Base-by-base conservation (phyloP, 2,888 invertebrate genomes). In the Branchellion lobata region DNA sequence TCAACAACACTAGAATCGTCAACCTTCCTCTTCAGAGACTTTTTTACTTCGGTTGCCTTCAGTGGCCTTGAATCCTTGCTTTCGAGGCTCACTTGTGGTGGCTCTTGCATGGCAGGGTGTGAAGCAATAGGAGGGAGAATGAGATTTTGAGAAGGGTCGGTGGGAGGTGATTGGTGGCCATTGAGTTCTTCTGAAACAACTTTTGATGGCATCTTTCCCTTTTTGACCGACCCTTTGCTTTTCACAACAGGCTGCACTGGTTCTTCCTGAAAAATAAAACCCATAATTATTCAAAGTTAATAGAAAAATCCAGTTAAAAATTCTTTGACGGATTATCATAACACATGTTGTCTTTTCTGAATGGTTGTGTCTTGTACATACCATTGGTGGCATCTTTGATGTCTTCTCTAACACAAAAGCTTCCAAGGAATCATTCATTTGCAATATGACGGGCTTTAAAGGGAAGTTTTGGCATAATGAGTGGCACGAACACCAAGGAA, bases 361-460 rank as follows among this genome's bases (percentile, higher is more conserved):
- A n/a, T n/a, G n/a, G n/a, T n/a, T n/a, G n/a, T n/a, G n/a, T n/a
- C n/a, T n/a, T n/a, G n/a, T n/a, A n/a, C n/a, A n/a, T 34, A 77
- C 77, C 40, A 27, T 77, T 21, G 53, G 11, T 3, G 77, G 77
- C 77, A 77, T 61, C 14, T 65, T 61, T 0, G 40, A 21, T 21
- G 61, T n/a, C 53, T 77, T 77, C 14, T 34, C 34, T n/a, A 29
- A 21, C 24, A 77, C 53, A 65, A 29, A 77, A 11, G 51, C 33
- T 65, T 77, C 61, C 34, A 77, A 33, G n/a, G 47, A 29, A n/a
- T 57, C 36, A 36, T 77, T 77, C 77, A 77, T 77, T 57, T 57
- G 27, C 36, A 77, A 77, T 18, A 77, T 77, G 2, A 51, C 77
- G 14, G 77, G 77, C 77, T 77, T 5, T 31, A 5, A 61, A 34